Conservation (phyloP, 2,888 invertebrate species). For the Ditula angustiorana region DNA sequence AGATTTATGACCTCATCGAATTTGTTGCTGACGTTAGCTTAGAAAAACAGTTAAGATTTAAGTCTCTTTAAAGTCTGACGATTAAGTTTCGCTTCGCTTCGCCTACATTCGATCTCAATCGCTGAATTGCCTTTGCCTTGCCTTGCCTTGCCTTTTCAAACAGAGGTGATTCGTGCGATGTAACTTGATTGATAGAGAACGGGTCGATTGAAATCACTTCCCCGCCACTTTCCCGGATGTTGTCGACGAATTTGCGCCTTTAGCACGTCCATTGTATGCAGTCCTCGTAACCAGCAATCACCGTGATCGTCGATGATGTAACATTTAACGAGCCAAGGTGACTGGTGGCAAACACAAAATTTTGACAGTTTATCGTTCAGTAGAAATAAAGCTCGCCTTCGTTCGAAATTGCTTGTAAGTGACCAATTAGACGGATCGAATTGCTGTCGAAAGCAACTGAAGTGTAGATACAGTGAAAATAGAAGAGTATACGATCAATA, state of each 20-base stretch:
- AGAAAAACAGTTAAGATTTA: slow-evolving; percentile 3
- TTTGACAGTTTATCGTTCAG: slow-evolving; percentile 40
- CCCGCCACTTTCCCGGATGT: slow-evolving; percentile 72
- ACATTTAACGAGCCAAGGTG: slow-evolving; percentile 58
- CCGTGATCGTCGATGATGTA: slow-evolving; percentile 46
- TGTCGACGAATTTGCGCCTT: slow-evolving; percentile 60
- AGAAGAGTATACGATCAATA: slow-evolving; percentile 58
- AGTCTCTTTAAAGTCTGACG: slow-evolving; percentile 7
- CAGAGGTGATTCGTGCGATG: slow-evolving; percentile 41
- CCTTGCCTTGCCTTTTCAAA: slow-evolving; percentile 46
- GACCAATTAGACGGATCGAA: slow-evolving; percentile 31
- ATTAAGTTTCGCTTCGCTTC: slow-evolving; percentile 7
- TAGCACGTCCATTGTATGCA: slow-evolving; percentile 60
- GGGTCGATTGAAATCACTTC: slow-evolving; percentile 57
- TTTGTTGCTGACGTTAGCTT: slow-evolving; percentile 23
- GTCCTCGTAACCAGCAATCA: slow-evolving; percentile 49
- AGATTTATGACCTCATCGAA: slow-evolving; percentile 60
- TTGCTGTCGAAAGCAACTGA: slow-evolving; percentile 14
- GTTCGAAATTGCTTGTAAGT: slow-evolving; percentile 29
- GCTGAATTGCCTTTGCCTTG: too few species aligned
- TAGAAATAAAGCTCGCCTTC: slow-evolving; percentile 33
- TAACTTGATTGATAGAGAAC: slow-evolving; percentile 45
- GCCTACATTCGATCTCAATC: slow-evolving; percentile 15
- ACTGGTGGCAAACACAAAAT: slow-evolving; percentile 51
- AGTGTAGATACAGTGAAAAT: slow-evolving; percentile 41